Percentiles rank a stretch among this genome's conserved stretches.
Conservation (phyloP, 2,113 vertebrate species). For the Castor canadensis region DNA sequence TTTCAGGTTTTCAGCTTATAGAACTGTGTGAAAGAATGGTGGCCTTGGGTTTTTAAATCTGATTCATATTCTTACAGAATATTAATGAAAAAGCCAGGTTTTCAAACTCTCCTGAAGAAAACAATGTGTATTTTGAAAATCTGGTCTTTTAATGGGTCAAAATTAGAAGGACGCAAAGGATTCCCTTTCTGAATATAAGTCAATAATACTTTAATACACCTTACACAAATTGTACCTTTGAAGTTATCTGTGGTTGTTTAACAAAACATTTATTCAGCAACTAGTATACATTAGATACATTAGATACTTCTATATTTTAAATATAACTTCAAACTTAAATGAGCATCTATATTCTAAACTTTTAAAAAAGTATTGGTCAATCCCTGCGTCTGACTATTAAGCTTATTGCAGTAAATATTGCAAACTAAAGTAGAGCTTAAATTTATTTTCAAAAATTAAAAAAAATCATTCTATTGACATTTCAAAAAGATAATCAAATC, state of each 20-base stretch:
- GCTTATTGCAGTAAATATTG: background rate
- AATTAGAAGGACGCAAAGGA: background rate
- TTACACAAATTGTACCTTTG: background rate
- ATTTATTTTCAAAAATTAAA: background rate
- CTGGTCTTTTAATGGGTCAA: background rate
- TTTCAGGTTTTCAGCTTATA: background rate
- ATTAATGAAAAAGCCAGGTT: background rate
- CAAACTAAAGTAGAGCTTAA: background rate
- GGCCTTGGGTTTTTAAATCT: background rate
- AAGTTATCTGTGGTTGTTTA: background rate
- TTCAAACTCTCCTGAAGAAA: background rate
- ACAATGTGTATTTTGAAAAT: background rate
- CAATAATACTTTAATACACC: background rate
- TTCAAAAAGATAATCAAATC: background rate
- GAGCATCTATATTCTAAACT: slow-evolving; percentile 22
- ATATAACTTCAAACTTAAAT: background rate
- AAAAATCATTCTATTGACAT: background rate
- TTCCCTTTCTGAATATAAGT: background rate
- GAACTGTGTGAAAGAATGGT: background rate
- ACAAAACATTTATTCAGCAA: background rate
- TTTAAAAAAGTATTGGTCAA: background rate
- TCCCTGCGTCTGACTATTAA: background rate
- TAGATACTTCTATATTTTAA: background rate
- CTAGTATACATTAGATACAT: too few species aligned
- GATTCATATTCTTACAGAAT: background rate